phyloP scores from a whole-genome alignment of 2,113 vertebrate species.

The Bettongia penicillata region DNA sequence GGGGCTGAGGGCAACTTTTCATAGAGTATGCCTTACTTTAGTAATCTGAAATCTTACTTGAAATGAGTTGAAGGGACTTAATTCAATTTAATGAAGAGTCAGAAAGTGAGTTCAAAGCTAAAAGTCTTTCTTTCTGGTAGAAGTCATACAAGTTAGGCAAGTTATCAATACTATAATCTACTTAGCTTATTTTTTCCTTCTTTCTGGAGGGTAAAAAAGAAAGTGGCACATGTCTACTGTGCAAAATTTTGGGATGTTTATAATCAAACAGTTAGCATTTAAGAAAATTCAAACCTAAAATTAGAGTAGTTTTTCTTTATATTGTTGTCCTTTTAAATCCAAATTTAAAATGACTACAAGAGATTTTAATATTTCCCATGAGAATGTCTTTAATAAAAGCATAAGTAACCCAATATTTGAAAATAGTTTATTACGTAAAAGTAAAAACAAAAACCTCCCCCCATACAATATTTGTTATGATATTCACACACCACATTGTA shows the following conservation, averaged over 20 bases:
- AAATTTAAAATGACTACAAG: constrained; percentile 27
- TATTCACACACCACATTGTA: constrained; percentile 64
- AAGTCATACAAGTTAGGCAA: background rate
- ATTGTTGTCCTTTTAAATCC: constrained; percentile 18
- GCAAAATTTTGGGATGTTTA: background rate
- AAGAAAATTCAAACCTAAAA: background rate
- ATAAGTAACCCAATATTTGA: constrained; percentile 14
- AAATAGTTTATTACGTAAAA: constrained; percentile 49
- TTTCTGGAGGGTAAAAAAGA: background rate
- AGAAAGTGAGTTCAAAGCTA: background rate
- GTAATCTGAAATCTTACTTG: background rate
- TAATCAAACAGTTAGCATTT: background rate
- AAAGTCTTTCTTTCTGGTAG: background rate
- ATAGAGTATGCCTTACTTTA: background rate
- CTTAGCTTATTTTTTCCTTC: background rate
- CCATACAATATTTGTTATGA: constrained; percentile 17
- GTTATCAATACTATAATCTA: background rate
- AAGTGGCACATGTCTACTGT: background rate
- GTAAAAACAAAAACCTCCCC: constrained; percentile 49
- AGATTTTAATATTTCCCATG: constrained; percentile 46
- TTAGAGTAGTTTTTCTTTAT: background rate
- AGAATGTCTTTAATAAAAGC: constrained; percentile 17
- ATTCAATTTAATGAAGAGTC: background rate
- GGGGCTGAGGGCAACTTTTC: background rate
- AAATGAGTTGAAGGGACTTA: background rate